Evolutionary conservation across 2,113 vertebrate species (phyloP).

Genomic region (Prietella phreatophila): DNA sequence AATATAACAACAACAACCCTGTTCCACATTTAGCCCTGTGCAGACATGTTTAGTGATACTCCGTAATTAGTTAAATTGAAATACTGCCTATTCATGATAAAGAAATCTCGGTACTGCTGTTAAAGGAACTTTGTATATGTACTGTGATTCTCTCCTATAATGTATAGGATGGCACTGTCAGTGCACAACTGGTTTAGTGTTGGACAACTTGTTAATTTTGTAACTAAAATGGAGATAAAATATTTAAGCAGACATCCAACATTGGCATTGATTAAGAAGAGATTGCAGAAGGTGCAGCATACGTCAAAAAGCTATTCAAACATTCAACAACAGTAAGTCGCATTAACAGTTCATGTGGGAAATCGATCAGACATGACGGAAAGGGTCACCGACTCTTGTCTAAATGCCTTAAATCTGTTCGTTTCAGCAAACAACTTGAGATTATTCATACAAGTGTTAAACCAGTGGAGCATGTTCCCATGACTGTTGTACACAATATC

Average conservation of each 20-base stretch:
- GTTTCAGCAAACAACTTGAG: neutral
- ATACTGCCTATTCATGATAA: conserved; percentile 34
- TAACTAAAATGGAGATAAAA: neutral
- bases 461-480: neutral
- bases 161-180: neutral
- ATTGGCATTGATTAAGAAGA: neutral
- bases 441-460: neutral
- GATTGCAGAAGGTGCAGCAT: neutral
- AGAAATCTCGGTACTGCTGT: neutral
- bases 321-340: neutral
- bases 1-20: neutral
- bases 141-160: neutral
- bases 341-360: too few relatives aligned
- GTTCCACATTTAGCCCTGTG: neutral
- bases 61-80: conserved; percentile 12
- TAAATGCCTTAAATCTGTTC: neutral
- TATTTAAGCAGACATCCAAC: conserved; percentile 19
- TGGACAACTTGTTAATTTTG: conserved; percentile 10
- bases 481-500: neutral
- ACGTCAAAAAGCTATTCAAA: conserved; percentile 10
- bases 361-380: neutral
- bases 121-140: neutral
- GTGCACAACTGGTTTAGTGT: conserved; percentile 57
- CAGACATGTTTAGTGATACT: conserved; percentile 16
- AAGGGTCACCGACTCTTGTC: neutral